phyloP scores from a whole-genome alignment of 2,797 vertebrate genomes.

The Tauraco hartlaubi region DNA sequence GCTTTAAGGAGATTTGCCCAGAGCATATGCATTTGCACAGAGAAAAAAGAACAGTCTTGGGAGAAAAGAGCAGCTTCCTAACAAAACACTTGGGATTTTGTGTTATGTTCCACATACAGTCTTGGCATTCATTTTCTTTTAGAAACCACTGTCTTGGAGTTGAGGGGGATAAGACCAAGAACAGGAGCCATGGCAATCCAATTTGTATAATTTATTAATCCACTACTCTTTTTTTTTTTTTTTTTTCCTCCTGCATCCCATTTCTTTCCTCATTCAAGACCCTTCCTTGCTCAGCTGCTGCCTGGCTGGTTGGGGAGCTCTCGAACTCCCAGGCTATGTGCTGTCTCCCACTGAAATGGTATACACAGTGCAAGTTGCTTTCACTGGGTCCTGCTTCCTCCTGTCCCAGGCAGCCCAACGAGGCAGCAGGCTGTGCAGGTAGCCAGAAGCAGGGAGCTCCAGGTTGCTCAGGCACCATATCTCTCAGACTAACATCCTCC shows the following conservation, averaged over 20 bases:
- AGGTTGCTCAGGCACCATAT: rapidly evolving
- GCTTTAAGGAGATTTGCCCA: background rate
- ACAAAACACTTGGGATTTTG: background rate
- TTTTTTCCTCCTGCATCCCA: background rate
- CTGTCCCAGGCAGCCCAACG: background rate
- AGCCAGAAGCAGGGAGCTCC: rapidly evolving
- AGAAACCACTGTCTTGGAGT: background rate
- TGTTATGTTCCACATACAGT: background rate
- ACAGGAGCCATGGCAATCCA: background rate
- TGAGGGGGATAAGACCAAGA: background rate
- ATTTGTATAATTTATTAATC: background rate
- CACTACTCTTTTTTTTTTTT: background rate
- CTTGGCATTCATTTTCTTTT: background rate
- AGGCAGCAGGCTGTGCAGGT: background rate
- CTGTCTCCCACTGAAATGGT: background rate
- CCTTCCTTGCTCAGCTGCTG: background rate
- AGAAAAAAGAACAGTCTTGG: background rate
- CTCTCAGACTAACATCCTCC: background rate
- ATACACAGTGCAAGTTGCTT: background rate
- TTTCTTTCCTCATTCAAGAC: background rate
- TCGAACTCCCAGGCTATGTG: rapidly evolving
- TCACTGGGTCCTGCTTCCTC: background rate
- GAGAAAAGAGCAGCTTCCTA: background rate
- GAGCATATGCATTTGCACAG: background rate
- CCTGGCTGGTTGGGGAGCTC: background rate